phyloP scores from a whole-genome alignment of 2,888 invertebrate species.

The Epirrhoe alternata region DNA sequence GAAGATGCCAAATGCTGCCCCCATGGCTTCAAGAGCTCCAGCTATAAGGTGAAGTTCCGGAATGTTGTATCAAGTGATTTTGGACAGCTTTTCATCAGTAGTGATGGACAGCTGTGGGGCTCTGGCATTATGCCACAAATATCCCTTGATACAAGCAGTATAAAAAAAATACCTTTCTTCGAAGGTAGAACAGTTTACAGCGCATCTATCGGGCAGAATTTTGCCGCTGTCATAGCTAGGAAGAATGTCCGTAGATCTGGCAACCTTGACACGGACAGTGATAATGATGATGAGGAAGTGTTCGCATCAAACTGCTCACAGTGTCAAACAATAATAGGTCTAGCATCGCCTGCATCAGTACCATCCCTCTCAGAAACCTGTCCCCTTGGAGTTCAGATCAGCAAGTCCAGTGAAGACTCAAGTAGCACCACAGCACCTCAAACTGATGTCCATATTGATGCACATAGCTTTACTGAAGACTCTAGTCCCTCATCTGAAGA shows the following conservation, averaged over 20 bases:
- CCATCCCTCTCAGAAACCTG: slow-evolving; percentile 87
- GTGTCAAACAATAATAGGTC: slow-evolving; percentile 84
- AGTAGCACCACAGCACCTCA: slow-evolving; percentile 85
- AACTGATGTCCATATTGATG: slow-evolving; percentile 84
- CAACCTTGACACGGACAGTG: slow-evolving; percentile 86
- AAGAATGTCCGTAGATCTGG: slow-evolving; percentile 82
- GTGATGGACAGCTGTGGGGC: slow-evolving; percentile 89
- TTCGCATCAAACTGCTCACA: slow-evolving; percentile 88
- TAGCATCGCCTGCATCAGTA: slow-evolving; percentile 85
- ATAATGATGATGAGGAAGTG: slow-evolving; percentile 86
- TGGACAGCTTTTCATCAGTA: slow-evolving; percentile 87
- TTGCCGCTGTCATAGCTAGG: slow-evolving; percentile 90
- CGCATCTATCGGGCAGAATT: slow-evolving; percentile 90
- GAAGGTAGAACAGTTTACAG: slow-evolving; percentile 88
- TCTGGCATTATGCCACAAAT: slow-evolving; percentile 88
- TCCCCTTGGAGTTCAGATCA: slow-evolving; percentile 86
- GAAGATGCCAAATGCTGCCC: slow-evolving; percentile 88
- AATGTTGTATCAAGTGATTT: slow-evolving; percentile 86
- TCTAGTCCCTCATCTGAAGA: slow-evolving; percentile 85
- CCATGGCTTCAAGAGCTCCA: slow-evolving; percentile 87
- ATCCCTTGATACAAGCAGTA: slow-evolving; percentile 84
- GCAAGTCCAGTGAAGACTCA: slow-evolving; percentile 86
- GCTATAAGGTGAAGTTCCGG: slow-evolving; percentile 86
- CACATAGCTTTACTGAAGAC: slow-evolving; percentile 83
- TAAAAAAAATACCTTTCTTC: slow-evolving; percentile 88